phyloP scores from a whole-genome alignment of 1,140 invertebrate genomes.

The Theocolax elegans region DNA sequence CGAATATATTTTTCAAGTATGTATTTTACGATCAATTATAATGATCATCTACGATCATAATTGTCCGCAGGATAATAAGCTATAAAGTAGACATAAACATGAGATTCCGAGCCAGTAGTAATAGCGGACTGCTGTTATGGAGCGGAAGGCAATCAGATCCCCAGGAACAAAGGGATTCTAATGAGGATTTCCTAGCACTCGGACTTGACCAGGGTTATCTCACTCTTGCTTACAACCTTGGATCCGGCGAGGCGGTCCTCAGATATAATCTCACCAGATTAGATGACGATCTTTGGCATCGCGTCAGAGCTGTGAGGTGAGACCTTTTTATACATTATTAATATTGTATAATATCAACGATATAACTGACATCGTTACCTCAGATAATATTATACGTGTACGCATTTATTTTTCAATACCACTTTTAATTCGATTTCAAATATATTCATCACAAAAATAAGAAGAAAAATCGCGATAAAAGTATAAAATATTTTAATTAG shows the following conservation, averaged over 20 bases:
- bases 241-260: constrained; percentile 82
- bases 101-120: constrained; percentile 74
- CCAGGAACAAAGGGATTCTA: constrained; percentile 67
- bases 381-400: too few relatives aligned
- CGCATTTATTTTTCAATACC: too few relatives aligned
- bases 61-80: constrained; percentile 75
- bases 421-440: too few relatives aligned
- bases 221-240: constrained; percentile 78
- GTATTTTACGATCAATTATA: too few relatives aligned
- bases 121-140: constrained; percentile 89
- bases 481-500: too few relatives aligned
- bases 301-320: constrained; percentile 86
- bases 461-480: too few relatives aligned
- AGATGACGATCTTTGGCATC: constrained; percentile 93
- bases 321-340: too few relatives aligned
- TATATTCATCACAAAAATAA: too few relatives aligned
- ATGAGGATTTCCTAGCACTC: constrained; percentile 84
- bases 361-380: too few relatives aligned
- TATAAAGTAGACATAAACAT: constrained; percentile 86
- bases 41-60: not conserved
- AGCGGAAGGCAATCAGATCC: constrained; percentile 77
- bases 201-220: constrained; percentile 83
- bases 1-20: too few relatives aligned
- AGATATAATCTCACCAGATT: constrained; percentile 88
- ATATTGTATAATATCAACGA: too few relatives aligned